Conservation (phyloP, 2,888 invertebrate species). For the Phengaris arion region DNA sequence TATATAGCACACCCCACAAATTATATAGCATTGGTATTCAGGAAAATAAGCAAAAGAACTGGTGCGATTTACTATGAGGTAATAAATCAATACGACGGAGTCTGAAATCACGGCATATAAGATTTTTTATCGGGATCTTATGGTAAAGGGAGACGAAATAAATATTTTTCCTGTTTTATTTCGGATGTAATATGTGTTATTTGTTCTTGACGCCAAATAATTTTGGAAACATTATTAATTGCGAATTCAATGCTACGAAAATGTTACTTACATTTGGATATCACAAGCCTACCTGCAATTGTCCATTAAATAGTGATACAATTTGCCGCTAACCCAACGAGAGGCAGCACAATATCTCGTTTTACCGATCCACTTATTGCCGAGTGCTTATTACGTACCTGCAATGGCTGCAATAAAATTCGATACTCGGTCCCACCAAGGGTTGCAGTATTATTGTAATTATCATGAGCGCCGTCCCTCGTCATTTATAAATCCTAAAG, state of each 20-base stretch:
- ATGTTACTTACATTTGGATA: background rate
- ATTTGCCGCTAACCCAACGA: constrained; percentile 18
- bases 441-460: constrained; percentile 14
- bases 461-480: constrained; percentile 6
- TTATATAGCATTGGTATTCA: constrained; percentile 30
- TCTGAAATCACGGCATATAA: constrained; percentile 25
- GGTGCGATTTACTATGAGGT: constrained; percentile 28
- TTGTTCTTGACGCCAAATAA: constrained; percentile 28
- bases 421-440: constrained; percentile 11
- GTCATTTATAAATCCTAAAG: constrained; percentile 17
- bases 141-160: constrained; percentile 30
- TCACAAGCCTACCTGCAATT: background rate
- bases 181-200: constrained; percentile 18
- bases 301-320: constrained; percentile 7
- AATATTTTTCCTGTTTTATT: constrained; percentile 30
- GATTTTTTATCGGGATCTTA: constrained; percentile 31
- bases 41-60: constrained; percentile 30
- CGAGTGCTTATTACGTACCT: constrained; percentile 14
- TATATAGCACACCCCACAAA: constrained; percentile 46
- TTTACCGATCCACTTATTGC: constrained; percentile 13
- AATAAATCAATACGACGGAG: constrained; percentile 30
- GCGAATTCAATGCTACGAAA: background rate
- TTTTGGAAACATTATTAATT: constrained; percentile 14
- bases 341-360: constrained; percentile 17
- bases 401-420: constrained; percentile 5